Percentiles rank a stretch among this genome's conserved stretches.
These are phyloP conservation scores for Vicugna pacos DNA, from an alignment of 2,113 vertebrate genomes.

Conservation along the genomic window DNA sequence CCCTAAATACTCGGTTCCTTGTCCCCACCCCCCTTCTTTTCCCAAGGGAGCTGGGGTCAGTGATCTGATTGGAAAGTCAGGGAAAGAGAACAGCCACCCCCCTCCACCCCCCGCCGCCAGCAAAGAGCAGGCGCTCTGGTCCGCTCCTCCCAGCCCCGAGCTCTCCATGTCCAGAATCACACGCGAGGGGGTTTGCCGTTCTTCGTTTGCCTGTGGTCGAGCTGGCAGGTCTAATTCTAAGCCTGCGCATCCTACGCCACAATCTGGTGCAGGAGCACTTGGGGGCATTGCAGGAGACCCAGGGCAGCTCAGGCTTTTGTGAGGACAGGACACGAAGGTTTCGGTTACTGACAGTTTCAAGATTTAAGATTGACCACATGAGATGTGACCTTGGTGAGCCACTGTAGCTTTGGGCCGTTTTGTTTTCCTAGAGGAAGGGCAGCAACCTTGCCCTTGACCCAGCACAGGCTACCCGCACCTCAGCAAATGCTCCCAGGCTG, in stretches of 20 bases:
- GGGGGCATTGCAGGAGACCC: background rate
- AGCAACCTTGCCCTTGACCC: constrained; percentile 28
- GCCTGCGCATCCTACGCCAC: background rate
- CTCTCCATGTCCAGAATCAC: background rate
- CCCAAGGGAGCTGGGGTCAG: background rate
- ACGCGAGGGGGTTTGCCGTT: fast-evolving
- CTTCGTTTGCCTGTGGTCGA: background rate
- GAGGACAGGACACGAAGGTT: background rate
- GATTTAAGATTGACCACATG: background rate
- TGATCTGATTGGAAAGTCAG: background rate
- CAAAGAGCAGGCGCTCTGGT: fast-evolving
- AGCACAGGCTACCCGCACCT: background rate
- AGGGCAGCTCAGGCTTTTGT: background rate
- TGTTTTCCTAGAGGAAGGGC: background rate
- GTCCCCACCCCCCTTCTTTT: background rate
- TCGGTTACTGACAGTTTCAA: background rate
- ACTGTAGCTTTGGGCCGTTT: background rate
- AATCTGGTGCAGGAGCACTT: background rate
- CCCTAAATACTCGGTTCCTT: background rate
- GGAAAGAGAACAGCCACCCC: fast-evolving
- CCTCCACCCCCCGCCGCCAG: fast-evolving
- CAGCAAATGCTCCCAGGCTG: background rate
- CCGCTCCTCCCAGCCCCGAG: background rate
- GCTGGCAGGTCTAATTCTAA: no score
- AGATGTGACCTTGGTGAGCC: background rate